These are phyloP conservation scores for Nasonia vitripennis DNA, from an alignment of 1,140 invertebrate species.

Conservation along the genomic window DNA sequence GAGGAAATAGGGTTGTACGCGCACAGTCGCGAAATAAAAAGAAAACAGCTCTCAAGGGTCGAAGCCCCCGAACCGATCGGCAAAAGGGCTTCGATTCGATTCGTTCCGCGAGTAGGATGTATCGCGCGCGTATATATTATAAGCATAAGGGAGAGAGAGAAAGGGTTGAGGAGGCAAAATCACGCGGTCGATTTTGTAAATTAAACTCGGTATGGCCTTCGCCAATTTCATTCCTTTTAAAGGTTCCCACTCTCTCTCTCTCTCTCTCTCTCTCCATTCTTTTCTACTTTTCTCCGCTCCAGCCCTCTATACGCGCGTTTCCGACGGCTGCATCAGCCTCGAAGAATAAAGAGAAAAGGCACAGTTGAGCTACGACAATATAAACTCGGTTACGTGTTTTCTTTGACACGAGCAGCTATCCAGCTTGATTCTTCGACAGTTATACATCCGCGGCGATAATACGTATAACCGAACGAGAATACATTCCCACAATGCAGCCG, in stretches of 20 bases:
- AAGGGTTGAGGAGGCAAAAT: slow-evolving; percentile 49
- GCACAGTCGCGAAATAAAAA: slow-evolving; percentile 18
- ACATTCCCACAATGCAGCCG: too few species aligned
- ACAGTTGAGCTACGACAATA: slow-evolving; percentile 16
- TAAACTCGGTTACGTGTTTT: slow-evolving; percentile 50
- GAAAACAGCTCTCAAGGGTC: slow-evolving; percentile 34
- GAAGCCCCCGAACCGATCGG: slow-evolving; percentile 26
- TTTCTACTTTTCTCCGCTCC: slow-evolving; percentile 24
- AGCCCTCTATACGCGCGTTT: not conserved
- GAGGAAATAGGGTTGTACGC: slow-evolving; percentile 8
- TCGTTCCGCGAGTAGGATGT: not conserved
- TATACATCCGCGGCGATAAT: not conserved
- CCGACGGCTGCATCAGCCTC: not conserved
- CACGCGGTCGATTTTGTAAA: slow-evolving; percentile 54
- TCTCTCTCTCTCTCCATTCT: slow-evolving; percentile 1
- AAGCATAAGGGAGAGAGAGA: slow-evolving; percentile 29
- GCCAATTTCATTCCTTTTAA: slow-evolving; percentile 51
- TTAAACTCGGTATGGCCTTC: slow-evolving; percentile 47
- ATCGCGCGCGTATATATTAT: too few species aligned
- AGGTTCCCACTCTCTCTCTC: not conserved
- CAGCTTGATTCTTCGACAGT: slow-evolving; percentile 46
- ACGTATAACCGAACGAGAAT: too few species aligned
- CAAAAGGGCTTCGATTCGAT: slow-evolving; percentile 36
- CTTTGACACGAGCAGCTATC: slow-evolving; percentile 24
- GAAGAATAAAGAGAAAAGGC: not conserved